A percentile compares a stretch with the other conserved stretches of the same genome.
phyloP scores from a whole-genome alignment of 2,888 invertebrate genomes.

The Zelleria hepariella region DNA sequence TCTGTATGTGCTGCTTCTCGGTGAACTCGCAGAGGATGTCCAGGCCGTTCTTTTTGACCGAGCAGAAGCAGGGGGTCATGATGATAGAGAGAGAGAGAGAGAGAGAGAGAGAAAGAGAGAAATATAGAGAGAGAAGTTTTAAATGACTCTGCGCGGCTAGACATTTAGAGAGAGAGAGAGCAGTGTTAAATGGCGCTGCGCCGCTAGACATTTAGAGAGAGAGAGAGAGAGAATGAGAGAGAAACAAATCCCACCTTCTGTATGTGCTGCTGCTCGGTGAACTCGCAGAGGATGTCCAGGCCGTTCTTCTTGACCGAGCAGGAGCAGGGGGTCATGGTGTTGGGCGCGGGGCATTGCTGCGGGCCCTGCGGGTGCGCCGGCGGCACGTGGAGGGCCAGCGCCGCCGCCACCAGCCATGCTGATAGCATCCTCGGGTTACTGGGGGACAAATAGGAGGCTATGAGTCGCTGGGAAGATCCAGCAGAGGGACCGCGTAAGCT shows the following conservation, averaged over 20 bases:
- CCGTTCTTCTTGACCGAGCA: conserved; percentile 91
- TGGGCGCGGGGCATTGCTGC: conserved; percentile 82
- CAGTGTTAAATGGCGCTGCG: too few relatives aligned
- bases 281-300: conserved; percentile 90
- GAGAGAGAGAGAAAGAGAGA: too few relatives aligned
- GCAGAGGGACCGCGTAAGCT: too few relatives aligned
- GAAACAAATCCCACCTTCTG: conserved; percentile 44
- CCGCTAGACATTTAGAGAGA: too few relatives aligned
- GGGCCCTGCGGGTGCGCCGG: conserved; percentile 62
- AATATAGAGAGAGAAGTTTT: too few relatives aligned
- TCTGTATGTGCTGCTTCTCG: conserved; percentile 73
- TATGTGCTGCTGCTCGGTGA: conserved; percentile 85
- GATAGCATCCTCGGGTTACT: conserved; percentile 56
- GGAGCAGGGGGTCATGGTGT: conserved; percentile 83
- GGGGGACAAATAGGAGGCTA: too few relatives aligned
- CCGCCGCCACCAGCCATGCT: conserved; percentile 63
- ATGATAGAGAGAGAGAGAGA: too few relatives aligned
- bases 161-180: too few relatives aligned
- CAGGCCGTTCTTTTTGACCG: conserved; percentile 89
- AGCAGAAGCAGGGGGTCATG: conserved; percentile 86
- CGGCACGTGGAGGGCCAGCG: conserved; percentile 68
- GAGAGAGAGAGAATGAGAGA: too few relatives aligned
- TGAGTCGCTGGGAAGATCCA: too few relatives aligned
- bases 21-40: conserved; percentile 92
- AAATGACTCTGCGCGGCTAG: too few relatives aligned